phyloP scores from a whole-genome alignment of 2,797 vertebrate genomes.

The Taenioides sp. region DNA sequence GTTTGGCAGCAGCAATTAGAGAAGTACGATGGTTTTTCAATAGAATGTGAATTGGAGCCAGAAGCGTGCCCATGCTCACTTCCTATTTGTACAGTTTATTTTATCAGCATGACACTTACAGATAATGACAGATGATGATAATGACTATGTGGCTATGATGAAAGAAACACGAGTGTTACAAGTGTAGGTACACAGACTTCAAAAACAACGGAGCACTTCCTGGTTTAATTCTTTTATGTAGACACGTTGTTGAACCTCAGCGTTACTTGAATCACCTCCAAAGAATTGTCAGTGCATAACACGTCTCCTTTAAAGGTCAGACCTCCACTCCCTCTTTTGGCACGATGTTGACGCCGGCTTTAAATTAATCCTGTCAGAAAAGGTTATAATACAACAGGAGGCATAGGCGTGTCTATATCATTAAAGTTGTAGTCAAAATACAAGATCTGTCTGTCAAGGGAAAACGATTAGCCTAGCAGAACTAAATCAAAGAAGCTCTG shows the following conservation, averaged over 20 bases:
- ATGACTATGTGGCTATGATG: too few species aligned
- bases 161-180: too few species aligned
- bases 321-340: conserved; percentile 3
- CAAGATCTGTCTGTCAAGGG: conserved; percentile 18
- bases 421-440: conserved; percentile 10
- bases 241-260: not conserved
- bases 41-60: too few species aligned
- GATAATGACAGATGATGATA: too few species aligned
- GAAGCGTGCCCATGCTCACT: too few species aligned
- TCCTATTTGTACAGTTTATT: too few species aligned
- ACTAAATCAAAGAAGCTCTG: conserved; percentile 4
- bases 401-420: conserved; percentile 15
- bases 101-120: too few species aligned
- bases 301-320: not conserved
- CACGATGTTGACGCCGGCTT: not conserved
- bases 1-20: too few species aligned
- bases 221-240: not conserved
- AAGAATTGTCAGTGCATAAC: not conserved
- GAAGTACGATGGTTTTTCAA: too few species aligned
- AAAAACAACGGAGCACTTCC: not conserved
- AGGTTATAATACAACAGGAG: not conserved
- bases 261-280: not conserved
- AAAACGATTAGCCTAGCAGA: conserved; percentile 28
- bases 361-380: conserved; percentile 7
- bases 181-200: not conserved